Evolutionary conservation across 2,113 vertebrate species (phyloP).

Genomic region (Epinephelus fuscoguttatus): DNA sequence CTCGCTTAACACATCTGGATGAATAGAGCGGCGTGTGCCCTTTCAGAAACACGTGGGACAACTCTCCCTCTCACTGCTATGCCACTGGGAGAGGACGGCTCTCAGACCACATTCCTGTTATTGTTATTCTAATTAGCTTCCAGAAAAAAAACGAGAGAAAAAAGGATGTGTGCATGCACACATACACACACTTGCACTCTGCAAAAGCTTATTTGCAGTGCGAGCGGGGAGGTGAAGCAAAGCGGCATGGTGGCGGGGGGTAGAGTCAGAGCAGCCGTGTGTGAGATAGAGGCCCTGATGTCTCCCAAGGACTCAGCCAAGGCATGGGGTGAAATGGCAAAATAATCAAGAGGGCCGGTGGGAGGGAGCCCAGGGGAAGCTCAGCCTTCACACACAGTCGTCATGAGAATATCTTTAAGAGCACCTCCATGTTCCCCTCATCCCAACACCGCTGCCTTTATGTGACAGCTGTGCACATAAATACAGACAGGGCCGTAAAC

Average conservation of each 20-base stretch:
- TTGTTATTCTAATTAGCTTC: conserved; percentile 86
- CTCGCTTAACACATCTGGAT: conserved; percentile 82
- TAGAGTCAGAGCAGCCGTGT: conserved; percentile 69
- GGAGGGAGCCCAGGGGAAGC: conserved; percentile 63
- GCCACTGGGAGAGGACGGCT: conserved; percentile 75
- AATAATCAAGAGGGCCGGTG: conserved; percentile 75
- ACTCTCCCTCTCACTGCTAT: conserved; percentile 69
- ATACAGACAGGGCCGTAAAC: conserved; percentile 60
- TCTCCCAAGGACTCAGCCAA: conserved; percentile 75
- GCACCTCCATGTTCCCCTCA: conserved; percentile 63
- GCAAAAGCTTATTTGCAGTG: conserved; percentile 71
- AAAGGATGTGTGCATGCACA: conserved; percentile 56
- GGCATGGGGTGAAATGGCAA: conserved; percentile 76
- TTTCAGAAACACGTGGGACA: conserved; percentile 82
- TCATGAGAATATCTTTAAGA: conserved; percentile 73
- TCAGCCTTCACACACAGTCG: conserved; percentile 71
- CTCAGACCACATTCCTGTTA: conserved; percentile 82
- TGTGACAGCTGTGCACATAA: conserved; percentile 70
- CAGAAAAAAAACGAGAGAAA: conserved; percentile 43
- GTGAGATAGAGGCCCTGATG: conserved; percentile 77
- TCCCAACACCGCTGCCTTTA: conserved; percentile 58
- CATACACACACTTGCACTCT: conserved; percentile 63
- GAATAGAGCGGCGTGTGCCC: conserved; percentile 83
- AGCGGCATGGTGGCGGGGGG: conserved; percentile 44
- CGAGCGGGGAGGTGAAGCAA: conserved; percentile 55